These are phyloP conservation scores for Jaculus jaculus DNA, from an alignment of 2,113 vertebrate species.

Conservation along the genomic window DNA sequence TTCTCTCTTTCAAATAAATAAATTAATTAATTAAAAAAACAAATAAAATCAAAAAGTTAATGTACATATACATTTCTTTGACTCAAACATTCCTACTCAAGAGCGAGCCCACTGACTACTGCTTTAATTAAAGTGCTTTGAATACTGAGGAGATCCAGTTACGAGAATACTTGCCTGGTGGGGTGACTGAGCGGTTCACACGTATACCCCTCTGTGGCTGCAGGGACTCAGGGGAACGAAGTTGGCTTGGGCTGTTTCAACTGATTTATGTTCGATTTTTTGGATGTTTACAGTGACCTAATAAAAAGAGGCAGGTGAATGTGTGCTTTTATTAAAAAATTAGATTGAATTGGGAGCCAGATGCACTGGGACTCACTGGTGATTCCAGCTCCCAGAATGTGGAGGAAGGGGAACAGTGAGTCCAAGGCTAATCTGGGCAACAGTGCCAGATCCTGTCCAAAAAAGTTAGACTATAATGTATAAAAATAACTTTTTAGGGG, in stretches of 20 bases:
- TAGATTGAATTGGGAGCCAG: background rate
- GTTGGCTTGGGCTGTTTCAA: background rate
- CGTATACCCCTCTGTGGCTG: background rate
- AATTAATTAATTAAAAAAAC: too few relatives aligned
- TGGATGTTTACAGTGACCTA: background rate
- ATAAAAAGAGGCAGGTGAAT: background rate
- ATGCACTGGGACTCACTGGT: too few relatives aligned
- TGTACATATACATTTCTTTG: background rate
- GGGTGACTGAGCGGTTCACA: background rate
- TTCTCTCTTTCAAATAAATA: too few relatives aligned
- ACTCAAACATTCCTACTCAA: background rate
- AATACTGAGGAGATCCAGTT: constrained; percentile 11
- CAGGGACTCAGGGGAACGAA: background rate
- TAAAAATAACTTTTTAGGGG: background rate
- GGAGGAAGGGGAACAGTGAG: background rate
- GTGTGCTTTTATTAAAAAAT: background rate
- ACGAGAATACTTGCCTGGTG: background rate
- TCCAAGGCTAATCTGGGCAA: background rate
- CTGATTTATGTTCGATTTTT: constrained; percentile 4
- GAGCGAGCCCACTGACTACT: background rate
- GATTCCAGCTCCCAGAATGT: background rate
- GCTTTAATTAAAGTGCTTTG: constrained; percentile 26
- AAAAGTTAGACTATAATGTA: background rate
- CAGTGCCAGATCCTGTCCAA: background rate
- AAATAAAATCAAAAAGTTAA: too few relatives aligned